Conservation (phyloP, 2,113 vertebrate species). For the Silurus asotus region DNA sequence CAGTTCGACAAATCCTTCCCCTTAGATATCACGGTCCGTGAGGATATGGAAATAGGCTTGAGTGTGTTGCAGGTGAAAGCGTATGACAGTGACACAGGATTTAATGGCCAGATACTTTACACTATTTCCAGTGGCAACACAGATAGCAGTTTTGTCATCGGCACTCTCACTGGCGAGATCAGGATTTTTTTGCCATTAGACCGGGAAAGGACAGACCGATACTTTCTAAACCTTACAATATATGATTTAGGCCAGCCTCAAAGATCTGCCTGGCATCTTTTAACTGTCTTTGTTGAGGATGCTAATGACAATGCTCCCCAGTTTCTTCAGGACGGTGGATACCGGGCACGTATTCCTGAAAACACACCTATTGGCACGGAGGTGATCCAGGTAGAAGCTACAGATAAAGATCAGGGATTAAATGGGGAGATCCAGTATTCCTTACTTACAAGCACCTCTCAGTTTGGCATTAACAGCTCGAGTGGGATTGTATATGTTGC, state of each 20-base stretch:
- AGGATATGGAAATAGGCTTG: constrained; percentile 83
- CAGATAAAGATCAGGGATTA: constrained; percentile 87
- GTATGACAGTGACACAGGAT: constrained; percentile 89
- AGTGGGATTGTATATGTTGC: constrained; percentile 88
- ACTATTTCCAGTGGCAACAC: constrained; percentile 88
- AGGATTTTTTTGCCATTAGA: constrained; percentile 90
- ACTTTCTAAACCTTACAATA: constrained; percentile 91
- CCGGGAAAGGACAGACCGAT: constrained; percentile 86
- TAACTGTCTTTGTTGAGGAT: constrained; percentile 87
- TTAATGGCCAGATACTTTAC: constrained; percentile 91
- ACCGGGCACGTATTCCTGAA: constrained; percentile 85
- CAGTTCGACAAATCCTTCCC: constrained; percentile 93
- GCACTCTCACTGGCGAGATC: constrained; percentile 85
- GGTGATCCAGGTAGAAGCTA: constrained; percentile 92
- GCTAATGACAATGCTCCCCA: constrained; percentile 89
- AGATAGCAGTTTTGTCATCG: constrained; percentile 88
- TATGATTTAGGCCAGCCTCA: constrained; percentile 93
- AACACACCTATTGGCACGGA: constrained; percentile 89
- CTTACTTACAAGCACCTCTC: constrained; percentile 84
- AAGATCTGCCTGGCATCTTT: constrained; percentile 84
- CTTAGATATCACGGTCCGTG: constrained; percentile 82
- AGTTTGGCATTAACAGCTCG: constrained; percentile 88
- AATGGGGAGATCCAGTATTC: constrained; percentile 88
- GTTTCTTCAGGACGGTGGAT: constrained; percentile 85
- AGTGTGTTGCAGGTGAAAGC: constrained; percentile 87